Evolutionary conservation across 2,888 invertebrate species (phyloP).

Genomic region (Lochmaea crataegi): DNA sequence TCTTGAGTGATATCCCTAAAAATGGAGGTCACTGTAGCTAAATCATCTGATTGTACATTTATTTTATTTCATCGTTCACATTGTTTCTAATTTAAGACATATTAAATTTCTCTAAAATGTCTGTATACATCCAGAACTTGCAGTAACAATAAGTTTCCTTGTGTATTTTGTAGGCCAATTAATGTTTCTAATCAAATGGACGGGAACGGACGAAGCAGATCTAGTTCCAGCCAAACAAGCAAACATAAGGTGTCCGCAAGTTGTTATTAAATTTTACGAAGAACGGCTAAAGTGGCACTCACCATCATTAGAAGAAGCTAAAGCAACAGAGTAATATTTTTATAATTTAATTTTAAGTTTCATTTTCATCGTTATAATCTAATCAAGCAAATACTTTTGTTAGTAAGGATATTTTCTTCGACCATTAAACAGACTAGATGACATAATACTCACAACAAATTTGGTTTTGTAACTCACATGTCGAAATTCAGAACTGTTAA

Average conservation of each 20-base stretch:
- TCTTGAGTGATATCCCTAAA: too few species aligned
- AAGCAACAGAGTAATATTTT: constrained; percentile 45
- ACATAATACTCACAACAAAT: too few species aligned
- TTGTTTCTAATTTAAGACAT: too few species aligned
- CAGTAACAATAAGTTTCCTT: constrained; percentile 5
- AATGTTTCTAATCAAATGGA: constrained; percentile 80
- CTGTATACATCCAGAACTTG: neutral
- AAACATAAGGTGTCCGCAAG: constrained; percentile 75
- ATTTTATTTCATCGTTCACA: too few species aligned
- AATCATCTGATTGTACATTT: too few species aligned
- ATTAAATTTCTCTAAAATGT: neutral
- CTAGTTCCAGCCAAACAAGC: constrained; percentile 77
- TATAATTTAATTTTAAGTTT: neutral
- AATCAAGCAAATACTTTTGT: neutral
- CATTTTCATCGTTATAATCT: neutral
- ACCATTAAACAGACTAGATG: too few species aligned
- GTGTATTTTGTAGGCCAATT: constrained; percentile 60
- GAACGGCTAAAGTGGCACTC: constrained; percentile 89
- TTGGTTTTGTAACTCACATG: too few species aligned
- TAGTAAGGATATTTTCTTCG: neutral
- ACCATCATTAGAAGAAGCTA: constrained; percentile 69
- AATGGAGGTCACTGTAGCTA: too few species aligned
- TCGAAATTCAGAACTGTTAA: too few species aligned
- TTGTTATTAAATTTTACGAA: constrained; percentile 77
- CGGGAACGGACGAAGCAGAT: constrained; percentile 76